Conservation (phyloP, 2,797 vertebrate species). For the Bovichtus diacanthus region DNA sequence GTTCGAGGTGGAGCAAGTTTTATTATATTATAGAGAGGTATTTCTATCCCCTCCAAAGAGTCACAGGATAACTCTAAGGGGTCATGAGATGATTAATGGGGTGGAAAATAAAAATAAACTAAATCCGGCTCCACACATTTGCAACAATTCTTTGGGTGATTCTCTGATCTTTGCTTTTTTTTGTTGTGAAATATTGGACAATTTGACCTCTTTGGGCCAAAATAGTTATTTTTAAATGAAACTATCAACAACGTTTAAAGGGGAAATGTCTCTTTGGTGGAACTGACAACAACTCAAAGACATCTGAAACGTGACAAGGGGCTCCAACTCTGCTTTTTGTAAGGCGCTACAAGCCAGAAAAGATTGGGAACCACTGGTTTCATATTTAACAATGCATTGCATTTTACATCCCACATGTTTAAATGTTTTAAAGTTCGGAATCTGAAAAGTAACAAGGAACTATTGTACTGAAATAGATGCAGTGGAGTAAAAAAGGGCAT, state of each 20-base stretch:
- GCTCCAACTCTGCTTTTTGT: too few relatives aligned
- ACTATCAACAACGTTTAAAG: too few relatives aligned
- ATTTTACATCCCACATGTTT: neutral
- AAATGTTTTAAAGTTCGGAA: neutral
- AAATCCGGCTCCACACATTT: neutral
- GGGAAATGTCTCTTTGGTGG: too few relatives aligned
- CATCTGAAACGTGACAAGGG: too few relatives aligned
- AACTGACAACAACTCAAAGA: too few relatives aligned
- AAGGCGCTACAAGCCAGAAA: neutral
- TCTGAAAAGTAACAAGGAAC: neutral
- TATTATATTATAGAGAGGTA: neutral
- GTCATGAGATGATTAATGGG: neutral
- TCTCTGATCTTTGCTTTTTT: neutral
- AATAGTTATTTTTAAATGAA: neutral
- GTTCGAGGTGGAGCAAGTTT: neutral
- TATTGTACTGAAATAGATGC: neutral
- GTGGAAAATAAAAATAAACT: neutral
- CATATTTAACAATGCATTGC: neutral
- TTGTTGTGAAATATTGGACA: neutral
- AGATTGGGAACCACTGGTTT: rapidly evolving
- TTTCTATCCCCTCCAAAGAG: neutral
- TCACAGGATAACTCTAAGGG: neutral
- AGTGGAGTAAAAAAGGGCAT: neutral
- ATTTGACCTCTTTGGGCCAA: neutral
- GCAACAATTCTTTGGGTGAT: neutral